phyloP scores from a whole-genome alignment of 2,113 vertebrate genomes.

The Syngnathus typhle region DNA sequence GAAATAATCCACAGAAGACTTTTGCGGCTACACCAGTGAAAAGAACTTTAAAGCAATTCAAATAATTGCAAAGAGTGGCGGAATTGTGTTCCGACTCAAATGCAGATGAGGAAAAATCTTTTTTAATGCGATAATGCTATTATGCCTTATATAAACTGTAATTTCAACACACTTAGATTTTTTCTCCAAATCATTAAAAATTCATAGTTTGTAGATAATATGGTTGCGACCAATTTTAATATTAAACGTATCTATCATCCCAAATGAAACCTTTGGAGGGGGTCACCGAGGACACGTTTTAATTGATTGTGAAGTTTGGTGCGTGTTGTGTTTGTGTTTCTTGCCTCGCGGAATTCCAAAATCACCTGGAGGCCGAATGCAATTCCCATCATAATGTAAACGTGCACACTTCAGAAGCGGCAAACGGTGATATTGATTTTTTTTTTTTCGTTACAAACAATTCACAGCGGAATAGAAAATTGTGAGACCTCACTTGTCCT shows the following conservation, averaged over 20 bases:
- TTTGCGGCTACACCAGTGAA: not conserved
- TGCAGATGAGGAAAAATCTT: not conserved
- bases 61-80: not conserved
- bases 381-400: constrained; percentile 7
- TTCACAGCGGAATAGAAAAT: not conserved
- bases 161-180: too few relatives aligned
- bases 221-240: too few relatives aligned
- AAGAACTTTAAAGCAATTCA: not conserved
- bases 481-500: not conserved
- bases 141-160: too few relatives aligned
- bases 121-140: too few relatives aligned
- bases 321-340: not conserved
- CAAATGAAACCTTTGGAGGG: not conserved
- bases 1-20: not conserved
- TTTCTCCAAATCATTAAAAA: too few relatives aligned
- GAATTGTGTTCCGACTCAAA: not conserved
- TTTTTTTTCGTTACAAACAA: not conserved
- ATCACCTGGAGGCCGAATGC: not conserved
- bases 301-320: not conserved
- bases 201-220: too few relatives aligned
- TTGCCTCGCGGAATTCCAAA: not conserved
- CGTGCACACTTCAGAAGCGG: not conserved
- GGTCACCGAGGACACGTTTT: not conserved
- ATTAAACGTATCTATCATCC: not conserved
- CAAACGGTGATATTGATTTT: not conserved